Conservation (phyloP, 2,797 vertebrate genomes). For the Okamejei kenojei region DNA sequence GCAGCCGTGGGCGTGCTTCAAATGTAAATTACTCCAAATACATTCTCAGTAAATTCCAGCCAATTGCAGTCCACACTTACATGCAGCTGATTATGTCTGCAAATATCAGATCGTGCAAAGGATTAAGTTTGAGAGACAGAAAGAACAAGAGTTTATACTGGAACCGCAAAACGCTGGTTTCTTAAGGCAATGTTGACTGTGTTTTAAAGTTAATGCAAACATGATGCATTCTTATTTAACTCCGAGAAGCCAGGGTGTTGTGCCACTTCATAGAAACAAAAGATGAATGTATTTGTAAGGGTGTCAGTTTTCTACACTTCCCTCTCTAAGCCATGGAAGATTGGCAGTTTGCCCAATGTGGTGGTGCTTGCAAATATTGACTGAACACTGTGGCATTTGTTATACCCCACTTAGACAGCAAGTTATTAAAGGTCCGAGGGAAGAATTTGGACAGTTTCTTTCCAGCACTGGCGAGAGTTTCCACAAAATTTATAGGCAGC, state of each 20-base stretch:
- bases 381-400: constrained; percentile 67
- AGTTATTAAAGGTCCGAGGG: constrained; percentile 59
- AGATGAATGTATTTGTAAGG: constrained; percentile 54
- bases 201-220: constrained; percentile 28
- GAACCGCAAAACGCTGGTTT: background rate
- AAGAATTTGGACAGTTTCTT: constrained; percentile 55
- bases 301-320: constrained; percentile 59
- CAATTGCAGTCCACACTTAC: constrained; percentile 67
- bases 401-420: constrained; percentile 57
- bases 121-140: constrained; percentile 52
- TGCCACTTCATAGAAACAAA: constrained; percentile 55
- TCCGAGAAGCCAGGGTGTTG: constrained; percentile 42
- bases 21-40: constrained; percentile 74
- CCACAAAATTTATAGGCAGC: constrained; percentile 42
- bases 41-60: constrained; percentile 66
- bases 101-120: constrained; percentile 47
- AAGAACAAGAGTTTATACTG: constrained; percentile 43
- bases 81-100: constrained; percentile 58
- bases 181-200: background rate
- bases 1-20: constrained; percentile 73
- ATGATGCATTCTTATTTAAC: constrained; percentile 25
- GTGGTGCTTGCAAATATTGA: constrained; percentile 72
- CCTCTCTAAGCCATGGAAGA: constrained; percentile 53
- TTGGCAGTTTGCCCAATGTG: constrained; percentile 63
- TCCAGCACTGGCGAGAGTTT: constrained; percentile 51